These are phyloP conservation scores for Smutsia temminckii DNA, from an alignment of 2,797 vertebrate species.

Conservation along the genomic window DNA sequence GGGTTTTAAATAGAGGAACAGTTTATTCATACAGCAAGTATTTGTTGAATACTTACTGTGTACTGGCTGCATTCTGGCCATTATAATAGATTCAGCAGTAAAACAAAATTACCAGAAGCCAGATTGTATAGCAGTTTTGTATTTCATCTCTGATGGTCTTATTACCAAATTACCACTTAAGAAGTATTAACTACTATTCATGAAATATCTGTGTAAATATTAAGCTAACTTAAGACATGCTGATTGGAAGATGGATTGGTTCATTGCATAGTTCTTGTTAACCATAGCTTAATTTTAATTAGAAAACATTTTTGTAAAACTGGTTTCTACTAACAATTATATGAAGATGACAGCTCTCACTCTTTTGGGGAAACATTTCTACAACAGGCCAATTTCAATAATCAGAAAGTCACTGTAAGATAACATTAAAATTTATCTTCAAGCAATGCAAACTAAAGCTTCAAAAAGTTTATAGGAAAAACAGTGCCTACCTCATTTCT, in stretches of 20 bases:
- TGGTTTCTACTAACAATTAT: background rate
- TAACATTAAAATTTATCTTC: conserved; percentile 30
- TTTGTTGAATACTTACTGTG: background rate
- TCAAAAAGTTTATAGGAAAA: conserved; percentile 37
- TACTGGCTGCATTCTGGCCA: background rate
- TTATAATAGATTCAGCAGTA: background rate
- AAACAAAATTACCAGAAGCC: conserved; percentile 31
- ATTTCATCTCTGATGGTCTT: background rate
- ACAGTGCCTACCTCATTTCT: conserved; percentile 92
- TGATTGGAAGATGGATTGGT: background rate
- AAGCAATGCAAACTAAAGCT: conserved; percentile 14
- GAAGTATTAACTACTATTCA: conserved; percentile 17
- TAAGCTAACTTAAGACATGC: background rate
- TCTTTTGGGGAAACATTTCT: background rate
- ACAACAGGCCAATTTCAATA: background rate
- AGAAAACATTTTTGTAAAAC: conserved; percentile 38
- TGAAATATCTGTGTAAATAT: conserved; percentile 18
- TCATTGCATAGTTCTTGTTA: background rate
- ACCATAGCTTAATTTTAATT: conserved; percentile 38
- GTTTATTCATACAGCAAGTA: conserved; percentile 8
- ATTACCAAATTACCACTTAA: background rate
- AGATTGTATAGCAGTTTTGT: background rate
- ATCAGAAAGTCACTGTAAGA: conserved; percentile 21
- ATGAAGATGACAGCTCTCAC: background rate
- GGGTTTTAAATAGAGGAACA: background rate